phyloP scores from a whole-genome alignment of 1,140 invertebrate genomes.

The Euwallacea similis region DNA sequence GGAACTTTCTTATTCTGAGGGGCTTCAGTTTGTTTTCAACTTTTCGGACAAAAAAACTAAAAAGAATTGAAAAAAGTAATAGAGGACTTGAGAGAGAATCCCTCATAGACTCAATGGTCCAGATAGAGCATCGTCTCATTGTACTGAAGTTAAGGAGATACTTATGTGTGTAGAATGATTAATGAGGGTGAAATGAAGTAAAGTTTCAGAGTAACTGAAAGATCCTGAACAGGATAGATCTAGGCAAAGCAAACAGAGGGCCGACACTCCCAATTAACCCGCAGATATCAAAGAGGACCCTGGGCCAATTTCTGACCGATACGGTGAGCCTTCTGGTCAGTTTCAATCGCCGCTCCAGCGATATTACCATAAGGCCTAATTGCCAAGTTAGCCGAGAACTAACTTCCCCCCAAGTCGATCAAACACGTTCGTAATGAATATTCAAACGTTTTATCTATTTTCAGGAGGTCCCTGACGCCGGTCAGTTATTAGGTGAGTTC shows the following conservation, averaged over 20 bases:
- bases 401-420: background rate
- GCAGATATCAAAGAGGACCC: no score
- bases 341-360: background rate
- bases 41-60: no score
- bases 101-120: no score
- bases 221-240: no score
- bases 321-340: background rate
- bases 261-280: no score
- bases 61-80: no score
- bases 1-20: background rate
- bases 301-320: background rate
- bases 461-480: background rate
- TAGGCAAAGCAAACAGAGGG: no score
- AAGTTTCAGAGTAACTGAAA: background rate
- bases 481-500: no score
- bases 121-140: no score
- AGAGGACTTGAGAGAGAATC: no score
- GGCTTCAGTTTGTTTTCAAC: no score
- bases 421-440: slow-evolving; percentile 4
- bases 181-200: background rate
- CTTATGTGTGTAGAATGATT: background rate
- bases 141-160: no score
- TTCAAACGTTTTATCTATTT: slow-evolving; percentile 6
- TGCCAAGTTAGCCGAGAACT: slow-evolving; percentile 3
- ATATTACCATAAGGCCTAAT: background rate